These are phyloP conservation scores for Drosophila mayri DNA, from an alignment of 1,140 invertebrate species.

Conservation along the genomic window DNA sequence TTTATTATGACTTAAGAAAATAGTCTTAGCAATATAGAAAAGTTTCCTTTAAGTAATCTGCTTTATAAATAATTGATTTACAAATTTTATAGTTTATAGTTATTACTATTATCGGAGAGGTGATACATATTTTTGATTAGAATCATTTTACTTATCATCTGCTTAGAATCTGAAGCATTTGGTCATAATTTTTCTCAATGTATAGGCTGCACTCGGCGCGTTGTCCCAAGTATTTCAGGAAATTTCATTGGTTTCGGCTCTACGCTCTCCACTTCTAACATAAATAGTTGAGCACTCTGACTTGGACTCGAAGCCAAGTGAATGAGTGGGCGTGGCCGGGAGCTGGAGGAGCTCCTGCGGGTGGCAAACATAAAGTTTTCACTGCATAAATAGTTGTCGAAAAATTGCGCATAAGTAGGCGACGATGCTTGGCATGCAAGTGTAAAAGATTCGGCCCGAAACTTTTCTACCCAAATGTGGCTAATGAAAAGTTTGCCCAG, in stretches of 20 bases:
- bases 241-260: constrained; percentile 80
- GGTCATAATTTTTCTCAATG: not conserved
- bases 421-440: constrained; percentile 71
- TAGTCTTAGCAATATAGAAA: not conserved
- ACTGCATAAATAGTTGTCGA: constrained; percentile 73
- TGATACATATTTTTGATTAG: not conserved
- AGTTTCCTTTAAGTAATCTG: not conserved
- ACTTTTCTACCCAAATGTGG: constrained; percentile 53
- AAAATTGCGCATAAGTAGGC: constrained; percentile 74
- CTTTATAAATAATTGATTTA: not conserved
- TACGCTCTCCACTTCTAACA: constrained; percentile 73
- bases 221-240: constrained; percentile 78
- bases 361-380: constrained; percentile 63
- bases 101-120: too few species aligned
- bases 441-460: constrained; percentile 67
- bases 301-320: constrained; percentile 46
- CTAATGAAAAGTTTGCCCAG: constrained; percentile 69
- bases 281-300: constrained; percentile 75
- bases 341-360: not conserved
- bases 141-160: not conserved
- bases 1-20: too few species aligned
- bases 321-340: constrained; percentile 35
- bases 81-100: not conserved
- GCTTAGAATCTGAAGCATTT: not conserved
- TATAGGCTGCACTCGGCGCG: constrained; percentile 74